Evolutionary conservation across 2,888 invertebrate genomes (phyloP).

Genomic region (Calameuta filiformis): DNA sequence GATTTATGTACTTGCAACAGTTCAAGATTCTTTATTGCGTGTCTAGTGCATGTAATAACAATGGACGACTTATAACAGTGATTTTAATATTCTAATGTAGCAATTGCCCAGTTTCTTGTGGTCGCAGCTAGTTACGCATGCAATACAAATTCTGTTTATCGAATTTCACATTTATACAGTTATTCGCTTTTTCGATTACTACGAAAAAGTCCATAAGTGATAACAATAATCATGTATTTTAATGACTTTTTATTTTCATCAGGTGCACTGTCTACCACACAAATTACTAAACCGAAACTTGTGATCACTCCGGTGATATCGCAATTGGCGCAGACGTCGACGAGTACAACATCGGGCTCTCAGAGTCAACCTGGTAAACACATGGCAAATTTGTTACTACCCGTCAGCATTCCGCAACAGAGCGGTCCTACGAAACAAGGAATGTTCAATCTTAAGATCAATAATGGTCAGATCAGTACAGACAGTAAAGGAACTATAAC

Average conservation of each 20-base stretch:
- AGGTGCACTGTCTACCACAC: constrained; percentile 50
- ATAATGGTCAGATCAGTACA: constrained; percentile 73
- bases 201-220: background rate
- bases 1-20: background rate
- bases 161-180: background rate
- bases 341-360: constrained; percentile 42
- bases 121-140: background rate
- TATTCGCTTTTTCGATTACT: background rate
- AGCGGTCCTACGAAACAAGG: constrained; percentile 67
- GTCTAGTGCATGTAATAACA: background rate
- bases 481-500: constrained; percentile 74
- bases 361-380: constrained; percentile 54
- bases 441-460: constrained; percentile 76
- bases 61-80: background rate
- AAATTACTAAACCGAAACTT: constrained; percentile 55
- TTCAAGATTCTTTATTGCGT: background rate
- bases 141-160: background rate
- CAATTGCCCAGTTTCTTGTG: background rate
- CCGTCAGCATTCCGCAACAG: constrained; percentile 58
- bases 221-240: background rate
- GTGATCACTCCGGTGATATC: constrained; percentile 60
- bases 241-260: constrained; percentile 10
- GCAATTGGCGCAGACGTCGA: constrained; percentile 52
- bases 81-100: background rate
- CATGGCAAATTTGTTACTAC: constrained; percentile 59